Evolutionary conservation across 2,797 vertebrate species (phyloP).

Genomic region (Salarias fasciatus): DNA sequence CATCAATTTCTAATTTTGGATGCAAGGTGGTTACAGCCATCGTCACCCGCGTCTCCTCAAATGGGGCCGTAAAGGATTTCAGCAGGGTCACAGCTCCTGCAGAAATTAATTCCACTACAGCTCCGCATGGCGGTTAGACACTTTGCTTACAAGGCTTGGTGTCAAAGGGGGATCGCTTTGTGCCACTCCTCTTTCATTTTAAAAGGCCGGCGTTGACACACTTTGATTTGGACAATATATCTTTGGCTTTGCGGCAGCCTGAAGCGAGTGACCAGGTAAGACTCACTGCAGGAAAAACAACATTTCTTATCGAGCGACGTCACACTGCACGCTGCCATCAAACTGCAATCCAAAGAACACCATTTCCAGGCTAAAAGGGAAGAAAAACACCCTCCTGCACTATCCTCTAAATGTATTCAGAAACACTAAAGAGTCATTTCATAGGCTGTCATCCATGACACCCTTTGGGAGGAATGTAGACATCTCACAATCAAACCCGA

Average conservation of each 20-base stretch:
- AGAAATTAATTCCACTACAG: constrained; percentile 30
- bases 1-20: constrained; percentile 73
- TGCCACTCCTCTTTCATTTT: constrained; percentile 18
- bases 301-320: constrained; percentile 14
- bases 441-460: constrained; percentile 8
- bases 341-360: constrained; percentile 18
- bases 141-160: constrained; percentile 4
- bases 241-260: constrained; percentile 9
- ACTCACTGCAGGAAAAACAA: background rate
- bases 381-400: constrained; percentile 29
- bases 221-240: constrained; percentile 7
- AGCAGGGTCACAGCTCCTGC: constrained; percentile 37
- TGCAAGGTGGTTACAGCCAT: constrained; percentile 53
- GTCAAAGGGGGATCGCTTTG: constrained; percentile 11
- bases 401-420: constrained; percentile 20
- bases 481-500: constrained; percentile 6
- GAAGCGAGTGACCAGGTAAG: constrained; percentile 8
- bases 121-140: constrained; percentile 34
- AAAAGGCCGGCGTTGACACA: constrained; percentile 11
- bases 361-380: background rate
- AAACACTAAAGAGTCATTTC: constrained; percentile 24
- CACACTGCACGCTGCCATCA: constrained; percentile 28
- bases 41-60: constrained; percentile 59
- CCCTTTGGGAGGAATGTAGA: constrained; percentile 20
- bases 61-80: constrained; percentile 39